Conservation (phyloP, 1,140 invertebrate species). For the Mactra quadrangularis region DNA sequence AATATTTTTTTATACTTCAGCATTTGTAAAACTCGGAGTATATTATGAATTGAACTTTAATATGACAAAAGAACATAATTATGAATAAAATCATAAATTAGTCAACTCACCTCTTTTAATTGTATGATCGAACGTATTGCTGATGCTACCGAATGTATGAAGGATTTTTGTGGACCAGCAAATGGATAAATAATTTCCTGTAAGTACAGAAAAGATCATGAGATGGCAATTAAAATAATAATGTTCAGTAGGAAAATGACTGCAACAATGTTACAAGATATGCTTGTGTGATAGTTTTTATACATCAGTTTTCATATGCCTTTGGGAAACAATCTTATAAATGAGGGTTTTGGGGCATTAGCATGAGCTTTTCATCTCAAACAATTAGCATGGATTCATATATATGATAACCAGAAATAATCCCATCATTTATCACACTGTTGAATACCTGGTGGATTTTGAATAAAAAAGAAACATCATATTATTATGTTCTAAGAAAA, state of each 20-base stretch:
- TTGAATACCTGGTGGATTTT: no score
- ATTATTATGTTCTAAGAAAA: no score
- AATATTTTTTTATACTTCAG: no score
- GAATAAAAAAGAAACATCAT: no score
- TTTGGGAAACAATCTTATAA: not conserved
- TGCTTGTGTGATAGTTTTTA: not conserved
- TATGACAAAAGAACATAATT: no score
- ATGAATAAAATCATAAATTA: no score
- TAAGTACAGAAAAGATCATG: conserved; percentile 4
- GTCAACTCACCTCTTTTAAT: conserved; percentile 70
- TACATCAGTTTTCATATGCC: not conserved
- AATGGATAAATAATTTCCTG: conserved; percentile 79
- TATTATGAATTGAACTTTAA: no score
- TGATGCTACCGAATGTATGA: conserved; percentile 56
- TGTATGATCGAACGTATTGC: conserved; percentile 69
- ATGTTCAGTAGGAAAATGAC: not conserved
- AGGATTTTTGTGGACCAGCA: conserved; percentile 62
- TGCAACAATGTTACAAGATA: not conserved
- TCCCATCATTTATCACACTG: no score
- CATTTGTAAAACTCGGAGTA: no score
- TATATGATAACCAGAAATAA: not conserved
- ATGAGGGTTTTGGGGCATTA: not conserved
- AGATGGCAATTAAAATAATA: not conserved
- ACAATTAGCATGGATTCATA: not conserved
- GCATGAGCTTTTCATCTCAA: not conserved